These are phyloP conservation scores for Pollenia griseotomentosa DNA, from an alignment of 2,888 invertebrate species.

Conservation along the genomic window DNA sequence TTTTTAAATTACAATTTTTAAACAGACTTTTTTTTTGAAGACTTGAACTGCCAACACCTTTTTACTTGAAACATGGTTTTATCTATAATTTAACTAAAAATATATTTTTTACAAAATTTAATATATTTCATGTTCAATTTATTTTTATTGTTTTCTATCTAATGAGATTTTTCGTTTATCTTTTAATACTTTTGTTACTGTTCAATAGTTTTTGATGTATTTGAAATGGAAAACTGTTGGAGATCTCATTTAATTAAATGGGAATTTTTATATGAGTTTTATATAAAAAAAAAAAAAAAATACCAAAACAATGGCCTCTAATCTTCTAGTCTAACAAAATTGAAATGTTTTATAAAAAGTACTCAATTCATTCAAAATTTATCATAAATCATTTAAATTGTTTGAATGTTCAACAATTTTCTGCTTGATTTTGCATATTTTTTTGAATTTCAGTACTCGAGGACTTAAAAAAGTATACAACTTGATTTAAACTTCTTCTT, in stretches of 20 bases:
- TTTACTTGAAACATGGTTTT: constrained; percentile 1
- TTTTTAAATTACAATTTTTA: not conserved
- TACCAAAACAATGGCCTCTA: too few species aligned
- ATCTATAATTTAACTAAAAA: too few species aligned
- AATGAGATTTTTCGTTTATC: constrained; percentile 19
- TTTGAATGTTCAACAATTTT: constrained; percentile 44
- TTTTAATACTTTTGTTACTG: not conserved
- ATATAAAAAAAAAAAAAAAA: not conserved
- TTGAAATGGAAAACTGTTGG: constrained; percentile 78
- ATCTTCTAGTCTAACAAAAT: not conserved
- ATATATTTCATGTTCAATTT: constrained; percentile 36
- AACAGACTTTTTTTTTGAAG: not conserved
- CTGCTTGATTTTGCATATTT: constrained; percentile 53
- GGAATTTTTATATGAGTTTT: constrained; percentile 36
- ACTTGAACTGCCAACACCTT: constrained; percentile 54
- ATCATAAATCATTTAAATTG: constrained; percentile 54
- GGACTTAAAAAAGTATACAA: not conserved
- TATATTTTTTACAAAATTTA: not conserved
- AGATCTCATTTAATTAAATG: constrained; percentile 82
- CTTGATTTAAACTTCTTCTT: constrained; percentile 14
- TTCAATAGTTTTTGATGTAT: constrained; percentile 77
- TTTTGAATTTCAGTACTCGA: not conserved
- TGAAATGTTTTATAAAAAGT: not conserved
- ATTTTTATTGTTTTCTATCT: constrained; percentile 24
- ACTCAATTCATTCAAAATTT: not conserved